These are phyloP conservation scores for Andrena fulva DNA, from an alignment of 2,888 invertebrate genomes.

Conservation along the genomic window DNA sequence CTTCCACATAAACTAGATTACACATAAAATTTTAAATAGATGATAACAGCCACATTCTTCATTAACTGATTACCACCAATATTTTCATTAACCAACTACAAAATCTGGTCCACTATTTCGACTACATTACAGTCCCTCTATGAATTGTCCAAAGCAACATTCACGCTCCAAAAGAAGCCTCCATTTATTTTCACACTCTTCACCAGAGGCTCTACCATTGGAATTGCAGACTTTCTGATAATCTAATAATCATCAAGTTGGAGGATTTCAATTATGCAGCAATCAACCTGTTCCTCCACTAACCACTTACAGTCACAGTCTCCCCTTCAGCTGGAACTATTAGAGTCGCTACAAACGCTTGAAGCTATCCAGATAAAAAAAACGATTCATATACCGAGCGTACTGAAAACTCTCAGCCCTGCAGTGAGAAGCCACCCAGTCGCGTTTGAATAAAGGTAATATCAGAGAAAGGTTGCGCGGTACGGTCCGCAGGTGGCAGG, in stretches of 20 bases:
- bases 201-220: too few relatives aligned
- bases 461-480: conserved; percentile 56
- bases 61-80: too few relatives aligned
- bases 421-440: conserved; percentile 16
- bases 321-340: neutral
- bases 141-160: too few relatives aligned
- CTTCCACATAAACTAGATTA: too few relatives aligned
- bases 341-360: neutral
- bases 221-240: neutral
- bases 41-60: too few relatives aligned
- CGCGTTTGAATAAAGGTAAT: conserved; percentile 60
- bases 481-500: conserved; percentile 35
- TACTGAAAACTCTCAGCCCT: conserved; percentile 18
- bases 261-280: neutral
- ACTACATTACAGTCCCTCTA: too few relatives aligned
- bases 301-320: neutral
- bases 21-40: too few relatives aligned
- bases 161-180: too few relatives aligned
- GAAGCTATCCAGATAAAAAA: conserved; percentile 21
- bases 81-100: too few relatives aligned
- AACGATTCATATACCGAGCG: neutral
- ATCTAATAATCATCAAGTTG: neutral
- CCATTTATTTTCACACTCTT: too few relatives aligned
- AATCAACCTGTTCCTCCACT: too few relatives aligned
- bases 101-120: too few relatives aligned